Base-by-base conservation (phyloP, 2,113 vertebrate genomes). In the Meleagris gallopavo region DNA sequence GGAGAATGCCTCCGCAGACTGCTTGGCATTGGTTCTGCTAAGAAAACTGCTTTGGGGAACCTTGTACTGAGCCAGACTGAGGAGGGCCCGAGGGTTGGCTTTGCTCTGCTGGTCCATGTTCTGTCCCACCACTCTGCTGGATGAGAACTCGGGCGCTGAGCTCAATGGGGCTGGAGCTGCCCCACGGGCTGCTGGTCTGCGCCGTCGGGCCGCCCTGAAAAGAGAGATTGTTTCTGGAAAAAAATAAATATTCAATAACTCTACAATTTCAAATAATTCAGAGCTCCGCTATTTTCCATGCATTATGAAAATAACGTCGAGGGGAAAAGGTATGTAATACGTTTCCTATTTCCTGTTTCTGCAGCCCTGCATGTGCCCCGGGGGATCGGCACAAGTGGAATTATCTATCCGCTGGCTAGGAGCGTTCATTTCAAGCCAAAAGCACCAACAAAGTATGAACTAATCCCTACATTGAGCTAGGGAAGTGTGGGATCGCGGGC, bases 301-400 rank as follows among this genome's bases (percentile, higher is more conserved):
- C 94, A 97, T 94, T 96, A 95, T 92, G 92, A 96, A 98, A 97
- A 98, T 97, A 97, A 97, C 96, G 97, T 94, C 90, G 95, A 95
- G 97, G 98, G 96, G 97, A 97, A 98, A 98, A 98, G 95, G 96
- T 97, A 97, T 96, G 98, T 98, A 98, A 98, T 98, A 97, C 97
- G 98, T 98, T 98, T 98, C 98, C 98, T 98, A 98, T 98, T 98
- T 98, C 98, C 98, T 98, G 98, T 98, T 98, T 98, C 98, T 97
- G 95, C 97, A 97, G 97, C 95, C 69, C 96, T 96, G 97, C 96
- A 94, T 94, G 95, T 95, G 97, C 97, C 98, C 93, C 91, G 48
- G 92, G 60, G 98, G 98, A 98, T 80, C 92, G 73, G 88, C 93
- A 80, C 93, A 93, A 98, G 97, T 64, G 93, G 97, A 97, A 97